These are phyloP conservation scores for Hypocryptadius cinnamomeus DNA, from an alignment of 2,113 vertebrate species.

Conservation along the genomic window DNA sequence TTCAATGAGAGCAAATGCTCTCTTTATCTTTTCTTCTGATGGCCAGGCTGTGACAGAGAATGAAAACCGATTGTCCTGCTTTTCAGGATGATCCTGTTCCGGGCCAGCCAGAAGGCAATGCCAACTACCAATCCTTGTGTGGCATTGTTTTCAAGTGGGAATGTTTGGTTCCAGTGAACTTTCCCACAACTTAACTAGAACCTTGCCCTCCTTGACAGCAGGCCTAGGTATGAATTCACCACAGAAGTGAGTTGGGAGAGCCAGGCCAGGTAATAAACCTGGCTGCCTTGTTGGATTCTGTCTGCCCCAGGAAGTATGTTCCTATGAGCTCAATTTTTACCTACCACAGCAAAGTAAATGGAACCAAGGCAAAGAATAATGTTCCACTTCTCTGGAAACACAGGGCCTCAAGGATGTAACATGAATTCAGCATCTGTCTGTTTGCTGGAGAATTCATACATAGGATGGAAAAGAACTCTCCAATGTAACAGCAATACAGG, in stretches of 20 bases:
- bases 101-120: not conserved
- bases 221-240: not conserved
- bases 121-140: not conserved
- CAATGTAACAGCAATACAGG: fast-evolving
- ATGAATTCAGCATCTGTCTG: not conserved
- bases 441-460: not conserved
- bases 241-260: not conserved
- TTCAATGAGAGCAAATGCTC: not conserved
- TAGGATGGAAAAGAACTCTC: not conserved
- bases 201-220: not conserved
- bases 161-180: not conserved
- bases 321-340: not conserved
- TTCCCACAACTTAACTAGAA: not conserved
- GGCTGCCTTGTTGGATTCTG: not conserved
- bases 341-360: not conserved
- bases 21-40: not conserved
- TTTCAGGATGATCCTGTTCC: not conserved
- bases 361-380: not conserved
- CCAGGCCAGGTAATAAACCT: not conserved
- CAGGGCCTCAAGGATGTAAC: not conserved
- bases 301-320: not conserved
- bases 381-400: not conserved
- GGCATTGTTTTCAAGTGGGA: not conserved
- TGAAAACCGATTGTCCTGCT: not conserved
- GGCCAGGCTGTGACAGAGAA: not conserved